Percentiles rank a stretch among this genome's conserved stretches.
phyloP scores from a whole-genome alignment of 2,113 vertebrate genomes.

The Leptosomus discolor region DNA sequence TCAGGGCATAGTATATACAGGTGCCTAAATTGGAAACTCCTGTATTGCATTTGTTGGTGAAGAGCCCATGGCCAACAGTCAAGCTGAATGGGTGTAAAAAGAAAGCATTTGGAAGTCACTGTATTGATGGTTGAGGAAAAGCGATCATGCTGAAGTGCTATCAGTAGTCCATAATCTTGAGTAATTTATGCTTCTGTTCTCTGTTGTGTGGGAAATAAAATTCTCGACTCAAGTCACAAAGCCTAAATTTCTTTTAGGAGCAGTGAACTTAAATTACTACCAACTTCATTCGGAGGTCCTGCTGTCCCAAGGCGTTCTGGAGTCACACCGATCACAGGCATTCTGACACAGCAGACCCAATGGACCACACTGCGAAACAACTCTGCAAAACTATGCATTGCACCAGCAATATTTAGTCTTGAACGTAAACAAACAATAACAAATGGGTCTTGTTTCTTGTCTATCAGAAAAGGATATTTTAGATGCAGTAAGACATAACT shows the following conservation, averaged over 20 bases:
- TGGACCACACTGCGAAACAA: background rate
- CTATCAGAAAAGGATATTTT: background rate
- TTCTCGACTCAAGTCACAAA: background rate
- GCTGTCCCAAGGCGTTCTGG: background rate
- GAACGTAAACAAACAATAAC: background rate
- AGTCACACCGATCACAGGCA: background rate
- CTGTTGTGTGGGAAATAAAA: background rate
- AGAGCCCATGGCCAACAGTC: background rate
- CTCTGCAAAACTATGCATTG: slow-evolving; percentile 11
- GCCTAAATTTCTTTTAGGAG: background rate
- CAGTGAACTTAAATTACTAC: background rate
- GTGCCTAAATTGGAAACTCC: background rate
- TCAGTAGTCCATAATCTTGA: background rate
- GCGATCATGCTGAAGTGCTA: background rate
- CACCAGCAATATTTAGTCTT: background rate
- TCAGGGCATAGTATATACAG: background rate
- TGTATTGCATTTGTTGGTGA: background rate
- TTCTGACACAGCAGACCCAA: background rate
- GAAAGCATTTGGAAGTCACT: background rate
- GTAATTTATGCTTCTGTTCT: background rate
- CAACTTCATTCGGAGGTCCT: background rate
- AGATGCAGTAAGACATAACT: background rate
- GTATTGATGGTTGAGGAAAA: background rate
- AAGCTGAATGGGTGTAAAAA: accelerated
- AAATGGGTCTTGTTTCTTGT: background rate